Conservation (phyloP, 1,140 invertebrate species). For the Lepidurus apus region DNA sequence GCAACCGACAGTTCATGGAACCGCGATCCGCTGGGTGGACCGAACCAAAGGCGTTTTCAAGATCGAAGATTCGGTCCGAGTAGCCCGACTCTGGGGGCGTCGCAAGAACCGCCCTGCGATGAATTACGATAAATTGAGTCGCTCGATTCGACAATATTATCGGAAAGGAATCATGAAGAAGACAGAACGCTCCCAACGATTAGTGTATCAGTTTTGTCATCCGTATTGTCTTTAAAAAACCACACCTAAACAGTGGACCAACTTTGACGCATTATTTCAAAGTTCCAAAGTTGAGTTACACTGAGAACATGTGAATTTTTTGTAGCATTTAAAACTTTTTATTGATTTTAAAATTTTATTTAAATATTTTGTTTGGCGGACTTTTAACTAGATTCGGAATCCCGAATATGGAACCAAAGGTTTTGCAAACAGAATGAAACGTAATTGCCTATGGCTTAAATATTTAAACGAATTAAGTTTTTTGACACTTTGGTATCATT, state of each 20-base stretch:
- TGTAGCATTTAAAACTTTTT: constrained; percentile 23
- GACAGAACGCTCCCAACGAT: constrained; percentile 91
- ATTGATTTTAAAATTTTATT: constrained; percentile 32
- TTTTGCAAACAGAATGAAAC: neutral
- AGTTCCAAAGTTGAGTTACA: constrained; percentile 2
- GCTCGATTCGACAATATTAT: constrained; percentile 98
- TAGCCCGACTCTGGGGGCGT: constrained; percentile 92
- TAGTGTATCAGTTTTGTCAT: constrained; percentile 98
- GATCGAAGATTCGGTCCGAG: constrained; percentile 95
- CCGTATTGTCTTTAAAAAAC: constrained; percentile 73
- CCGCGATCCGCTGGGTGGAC: constrained; percentile 95
- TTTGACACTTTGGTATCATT: constrained; percentile 42
- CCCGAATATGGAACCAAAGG: neutral
- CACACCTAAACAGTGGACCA: neutral
- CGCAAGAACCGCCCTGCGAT: constrained; percentile 97
- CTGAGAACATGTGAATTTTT: neutral
- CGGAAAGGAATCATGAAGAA: constrained; percentile 99
- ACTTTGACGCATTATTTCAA: constrained; percentile 18
- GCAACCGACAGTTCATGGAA: constrained; percentile 76
- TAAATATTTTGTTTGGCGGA: constrained; percentile 36
- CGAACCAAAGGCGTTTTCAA: constrained; percentile 93
- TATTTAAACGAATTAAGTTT: constrained; percentile 29
- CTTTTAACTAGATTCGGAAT: constrained; percentile 29
- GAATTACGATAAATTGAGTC: constrained; percentile 99
- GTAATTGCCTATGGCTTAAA: constrained; percentile 29